Conservation (phyloP, 1,140 invertebrate genomes). For the Elysia chlorotica region DNA sequence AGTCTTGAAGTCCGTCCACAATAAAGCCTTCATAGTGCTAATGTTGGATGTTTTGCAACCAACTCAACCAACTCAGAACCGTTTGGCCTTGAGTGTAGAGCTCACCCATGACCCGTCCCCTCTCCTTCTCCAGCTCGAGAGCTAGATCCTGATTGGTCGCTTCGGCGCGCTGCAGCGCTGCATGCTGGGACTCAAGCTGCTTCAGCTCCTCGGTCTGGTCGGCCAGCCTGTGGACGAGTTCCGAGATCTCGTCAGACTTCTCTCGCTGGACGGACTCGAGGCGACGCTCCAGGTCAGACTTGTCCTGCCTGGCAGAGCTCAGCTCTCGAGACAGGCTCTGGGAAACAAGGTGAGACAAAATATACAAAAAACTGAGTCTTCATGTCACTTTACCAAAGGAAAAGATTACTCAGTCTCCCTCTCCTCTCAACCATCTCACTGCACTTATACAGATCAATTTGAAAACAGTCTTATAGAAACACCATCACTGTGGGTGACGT, state of each 20-base stretch:
- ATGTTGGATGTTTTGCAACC: no score
- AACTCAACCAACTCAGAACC: no score
- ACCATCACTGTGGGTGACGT: no score
- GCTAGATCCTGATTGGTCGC: constrained; percentile 44
- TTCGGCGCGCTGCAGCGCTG: constrained; percentile 31
- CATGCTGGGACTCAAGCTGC: constrained; percentile 26
- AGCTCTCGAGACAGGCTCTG: constrained; percentile 49
- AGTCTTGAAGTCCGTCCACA: no score
- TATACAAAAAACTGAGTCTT: no score
- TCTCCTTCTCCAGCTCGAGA: constrained; percentile 62
- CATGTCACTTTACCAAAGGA: neutral
- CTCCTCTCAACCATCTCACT: no score
- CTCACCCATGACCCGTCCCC: constrained; percentile 60
- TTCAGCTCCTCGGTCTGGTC: constrained; percentile 36
- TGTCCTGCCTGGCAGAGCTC: constrained; percentile 35
- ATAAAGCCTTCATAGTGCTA: no score
- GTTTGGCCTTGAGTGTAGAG: no score
- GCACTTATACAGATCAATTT: no score
- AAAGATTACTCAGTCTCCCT: neutral
- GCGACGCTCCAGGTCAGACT: constrained; percentile 39
- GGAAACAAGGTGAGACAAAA: neutral
- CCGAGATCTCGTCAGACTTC: constrained; percentile 38
- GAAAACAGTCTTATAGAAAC: no score
- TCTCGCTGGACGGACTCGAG: constrained; percentile 32
- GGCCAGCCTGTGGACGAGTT: constrained; percentile 38